These are phyloP conservation scores for Pelochelys cantorii DNA, from an alignment of 2,797 vertebrate species.

Conservation along the genomic window DNA sequence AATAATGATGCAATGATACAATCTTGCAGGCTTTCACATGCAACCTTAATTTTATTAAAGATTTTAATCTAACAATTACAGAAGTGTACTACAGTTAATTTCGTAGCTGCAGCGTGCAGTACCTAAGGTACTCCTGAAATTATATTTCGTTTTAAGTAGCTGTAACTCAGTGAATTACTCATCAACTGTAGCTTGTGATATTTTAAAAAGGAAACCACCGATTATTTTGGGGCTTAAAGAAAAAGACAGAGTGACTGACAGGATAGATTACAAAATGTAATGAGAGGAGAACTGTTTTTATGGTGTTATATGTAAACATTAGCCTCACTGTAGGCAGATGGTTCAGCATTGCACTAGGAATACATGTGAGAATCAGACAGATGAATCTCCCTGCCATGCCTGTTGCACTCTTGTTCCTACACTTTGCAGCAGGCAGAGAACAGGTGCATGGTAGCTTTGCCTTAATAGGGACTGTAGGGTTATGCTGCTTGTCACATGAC, in stretches of 20 bases:
- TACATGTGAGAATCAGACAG: rapidly evolving
- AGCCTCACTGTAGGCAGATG: neutral
- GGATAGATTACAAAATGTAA: neutral
- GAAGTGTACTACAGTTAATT: neutral
- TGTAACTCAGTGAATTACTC: neutral
- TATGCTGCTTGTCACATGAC: rapidly evolving
- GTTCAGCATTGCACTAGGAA: rapidly evolving
- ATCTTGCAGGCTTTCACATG: neutral
- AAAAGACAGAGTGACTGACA: neutral
- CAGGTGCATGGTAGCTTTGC: neutral
- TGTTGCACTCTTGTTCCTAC: neutral
- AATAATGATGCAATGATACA: rapidly evolving
- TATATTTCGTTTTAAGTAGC: neutral
- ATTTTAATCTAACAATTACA: neutral
- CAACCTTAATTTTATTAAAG: neutral
- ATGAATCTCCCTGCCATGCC: rapidly evolving
- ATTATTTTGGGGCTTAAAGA: neutral
- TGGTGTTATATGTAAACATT: neutral
- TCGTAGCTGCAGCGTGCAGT: rapidly evolving
- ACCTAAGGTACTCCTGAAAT: neutral
- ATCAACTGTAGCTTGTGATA: neutral
- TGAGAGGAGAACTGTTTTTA: neutral
- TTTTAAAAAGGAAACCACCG: neutral
- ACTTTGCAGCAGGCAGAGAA: neutral
- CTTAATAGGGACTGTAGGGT: neutral